phyloP scores from a whole-genome alignment of 2,113 vertebrate species.

The Genyomyrus donnyi region DNA sequence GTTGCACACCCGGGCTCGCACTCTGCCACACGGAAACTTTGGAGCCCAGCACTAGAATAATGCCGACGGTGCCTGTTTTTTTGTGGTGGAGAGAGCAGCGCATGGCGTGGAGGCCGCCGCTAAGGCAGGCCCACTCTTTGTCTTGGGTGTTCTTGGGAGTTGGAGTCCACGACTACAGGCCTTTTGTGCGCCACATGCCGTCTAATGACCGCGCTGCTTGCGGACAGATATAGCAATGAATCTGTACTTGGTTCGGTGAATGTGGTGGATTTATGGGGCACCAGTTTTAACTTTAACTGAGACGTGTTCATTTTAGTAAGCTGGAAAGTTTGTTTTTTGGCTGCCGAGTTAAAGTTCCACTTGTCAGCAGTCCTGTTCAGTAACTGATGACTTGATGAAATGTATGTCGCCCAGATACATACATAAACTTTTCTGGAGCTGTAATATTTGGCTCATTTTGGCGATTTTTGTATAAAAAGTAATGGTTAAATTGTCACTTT shows the following conservation, averaged over 20 bases:
- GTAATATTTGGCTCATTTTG: neutral
- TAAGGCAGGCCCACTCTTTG: neutral
- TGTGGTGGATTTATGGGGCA: neutral
- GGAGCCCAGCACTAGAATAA: neutral
- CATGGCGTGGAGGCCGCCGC: neutral
- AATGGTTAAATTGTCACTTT: neutral
- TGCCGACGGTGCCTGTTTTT: neutral
- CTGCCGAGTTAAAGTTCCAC: neutral
- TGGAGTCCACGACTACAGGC: neutral
- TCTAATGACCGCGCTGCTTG: neutral
- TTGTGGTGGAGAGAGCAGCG: neutral
- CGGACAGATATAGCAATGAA: neutral
- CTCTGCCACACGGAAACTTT: neutral
- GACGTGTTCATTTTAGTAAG: neutral
- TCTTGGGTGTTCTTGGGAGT: neutral
- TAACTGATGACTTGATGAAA: neutral
- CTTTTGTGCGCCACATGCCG: neutral
- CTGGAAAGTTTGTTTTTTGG: neutral
- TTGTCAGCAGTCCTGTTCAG: neutral
- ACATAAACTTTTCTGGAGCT: neutral
- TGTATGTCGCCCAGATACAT: neutral
- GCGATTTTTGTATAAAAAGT: neutral
- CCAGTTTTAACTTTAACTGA: neutral
- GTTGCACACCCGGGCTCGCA: neutral
- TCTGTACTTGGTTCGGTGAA: neutral